These are phyloP conservation scores for Gandaritis pyraliata DNA, from an alignment of 2,888 invertebrate species.

Conservation along the genomic window DNA sequence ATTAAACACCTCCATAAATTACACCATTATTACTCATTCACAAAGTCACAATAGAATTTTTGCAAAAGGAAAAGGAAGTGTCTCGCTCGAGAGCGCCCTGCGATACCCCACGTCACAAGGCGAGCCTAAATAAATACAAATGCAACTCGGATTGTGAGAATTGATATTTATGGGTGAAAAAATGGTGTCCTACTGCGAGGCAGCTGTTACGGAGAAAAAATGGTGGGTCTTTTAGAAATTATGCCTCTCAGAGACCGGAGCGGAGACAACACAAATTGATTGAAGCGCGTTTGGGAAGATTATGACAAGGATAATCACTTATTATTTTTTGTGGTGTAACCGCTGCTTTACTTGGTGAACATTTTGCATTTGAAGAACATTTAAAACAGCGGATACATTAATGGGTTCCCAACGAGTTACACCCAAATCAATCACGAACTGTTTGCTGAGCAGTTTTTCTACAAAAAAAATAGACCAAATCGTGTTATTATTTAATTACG, in stretches of 20 bases:
- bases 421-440: too few relatives aligned
- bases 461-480: too few relatives aligned
- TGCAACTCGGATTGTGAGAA: conserved; percentile 76
- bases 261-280: conserved; percentile 50
- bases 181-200: conserved; percentile 69
- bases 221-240: conserved; percentile 55
- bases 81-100: conserved; percentile 57
- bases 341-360: conserved; percentile 2
- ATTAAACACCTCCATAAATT: conserved; percentile 46
- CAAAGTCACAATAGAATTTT: conserved; percentile 57
- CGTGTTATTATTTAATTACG: too few relatives aligned
- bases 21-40: conserved; percentile 57
- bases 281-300: conserved; percentile 46
- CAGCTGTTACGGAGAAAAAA: conserved; percentile 66
- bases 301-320: conserved; percentile 46
- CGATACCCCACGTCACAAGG: conserved; percentile 60
- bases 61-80: conserved; percentile 66
- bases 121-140: conserved; percentile 79
- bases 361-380: background rate
- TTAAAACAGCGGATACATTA: background rate
- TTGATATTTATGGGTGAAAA: conserved; percentile 82
- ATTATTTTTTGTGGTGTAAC: conserved; percentile 33
- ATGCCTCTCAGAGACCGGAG: conserved; percentile 51
- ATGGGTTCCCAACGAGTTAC: too few relatives aligned
- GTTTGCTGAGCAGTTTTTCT: too few relatives aligned